Evolutionary conservation across 2,113 vertebrate genomes (phyloP).

Genomic region (Puma concolor): DNA sequence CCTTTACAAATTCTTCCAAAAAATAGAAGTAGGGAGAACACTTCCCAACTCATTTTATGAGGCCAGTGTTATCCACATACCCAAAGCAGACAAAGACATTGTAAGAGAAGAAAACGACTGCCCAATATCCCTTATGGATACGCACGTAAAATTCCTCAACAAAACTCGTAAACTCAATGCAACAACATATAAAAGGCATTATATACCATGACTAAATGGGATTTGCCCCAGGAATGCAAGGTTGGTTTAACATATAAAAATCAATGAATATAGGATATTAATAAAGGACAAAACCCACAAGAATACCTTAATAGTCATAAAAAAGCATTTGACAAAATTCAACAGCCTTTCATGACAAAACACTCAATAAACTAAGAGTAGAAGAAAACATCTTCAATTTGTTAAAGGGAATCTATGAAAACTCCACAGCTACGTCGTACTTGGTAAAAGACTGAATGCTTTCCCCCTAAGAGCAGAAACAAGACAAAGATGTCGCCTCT

Average conservation of each 20-base stretch:
- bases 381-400: background rate
- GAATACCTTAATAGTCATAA: background rate
- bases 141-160: background rate
- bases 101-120: background rate
- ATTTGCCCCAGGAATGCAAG: background rate
- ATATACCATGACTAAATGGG: background rate
- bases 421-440: background rate
- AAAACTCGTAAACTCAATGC: background rate
- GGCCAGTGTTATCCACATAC: background rate
- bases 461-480: background rate
- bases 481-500: background rate
- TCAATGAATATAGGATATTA: background rate
- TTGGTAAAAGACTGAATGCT: background rate
- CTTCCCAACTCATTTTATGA: no score
- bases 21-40: no score
- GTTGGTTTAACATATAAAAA: background rate
- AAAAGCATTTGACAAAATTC: conserved; percentile 2
- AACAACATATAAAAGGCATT: background rate
- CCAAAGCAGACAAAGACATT: background rate
- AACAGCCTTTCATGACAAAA: background rate
- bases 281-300: background rate
- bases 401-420: background rate
- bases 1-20: no score
- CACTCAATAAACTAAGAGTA: background rate
- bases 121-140: background rate